These are phyloP conservation scores for Antheraea pernyi DNA, from an alignment of 1,140 invertebrate species.

Conservation along the genomic window DNA sequence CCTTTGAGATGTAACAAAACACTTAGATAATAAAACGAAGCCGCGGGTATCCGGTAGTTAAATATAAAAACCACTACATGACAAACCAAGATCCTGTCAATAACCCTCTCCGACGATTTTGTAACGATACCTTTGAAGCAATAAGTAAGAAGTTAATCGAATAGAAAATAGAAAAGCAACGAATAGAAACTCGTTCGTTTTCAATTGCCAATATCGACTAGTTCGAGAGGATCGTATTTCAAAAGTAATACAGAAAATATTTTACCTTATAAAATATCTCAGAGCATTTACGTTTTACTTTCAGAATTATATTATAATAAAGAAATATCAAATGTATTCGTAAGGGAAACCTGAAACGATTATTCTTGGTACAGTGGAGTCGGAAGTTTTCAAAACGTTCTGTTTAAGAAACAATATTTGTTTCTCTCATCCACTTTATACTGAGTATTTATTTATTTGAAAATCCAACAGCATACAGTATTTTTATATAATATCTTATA, in stretches of 20 bases:
- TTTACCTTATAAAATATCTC: neutral
- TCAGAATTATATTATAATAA: neutral
- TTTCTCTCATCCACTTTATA: too few relatives aligned
- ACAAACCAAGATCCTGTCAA: neutral
- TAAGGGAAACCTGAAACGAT: too few relatives aligned
- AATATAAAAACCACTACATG: too few relatives aligned
- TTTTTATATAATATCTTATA: too few relatives aligned
- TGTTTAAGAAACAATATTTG: too few relatives aligned
- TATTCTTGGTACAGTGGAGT: too few relatives aligned
- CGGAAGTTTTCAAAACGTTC: too few relatives aligned
- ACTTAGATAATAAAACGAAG: too few relatives aligned
- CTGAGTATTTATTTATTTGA: too few relatives aligned
- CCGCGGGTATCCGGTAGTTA: too few relatives aligned
- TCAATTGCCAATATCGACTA: neutral
- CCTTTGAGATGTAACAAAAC: too few relatives aligned
- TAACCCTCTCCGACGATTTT: neutral
- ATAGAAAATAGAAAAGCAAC: constrained; percentile 3
- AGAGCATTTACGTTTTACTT: neutral
- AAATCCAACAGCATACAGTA: too few relatives aligned
- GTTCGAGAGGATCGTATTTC: neutral
- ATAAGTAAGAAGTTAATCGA: constrained; percentile 4
- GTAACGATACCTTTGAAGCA: neutral
- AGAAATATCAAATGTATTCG: neutral
- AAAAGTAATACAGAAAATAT: neutral
- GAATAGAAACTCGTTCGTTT: neutral